A percentile compares a stretch with the other conserved stretches of the same genome.
Conservation (phyloP, 2,113 vertebrate species). For the Natator depressus region DNA sequence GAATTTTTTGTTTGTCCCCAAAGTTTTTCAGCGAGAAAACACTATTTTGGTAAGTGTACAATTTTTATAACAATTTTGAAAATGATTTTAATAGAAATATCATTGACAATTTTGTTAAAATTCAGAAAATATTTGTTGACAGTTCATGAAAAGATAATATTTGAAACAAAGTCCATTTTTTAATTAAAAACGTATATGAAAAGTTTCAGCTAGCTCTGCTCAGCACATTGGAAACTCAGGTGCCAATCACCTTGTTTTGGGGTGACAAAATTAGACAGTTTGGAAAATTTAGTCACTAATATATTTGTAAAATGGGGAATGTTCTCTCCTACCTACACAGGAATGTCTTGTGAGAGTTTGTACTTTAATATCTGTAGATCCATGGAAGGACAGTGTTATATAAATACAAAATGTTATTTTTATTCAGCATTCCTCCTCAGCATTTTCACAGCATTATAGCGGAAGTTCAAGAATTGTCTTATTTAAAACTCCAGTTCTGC, state of each 20-base stretch:
- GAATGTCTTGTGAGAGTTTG: not conserved
- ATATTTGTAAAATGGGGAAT: not conserved
- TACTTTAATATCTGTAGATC: not conserved
- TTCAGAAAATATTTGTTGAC: not conserved
- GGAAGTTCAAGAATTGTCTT: not conserved
- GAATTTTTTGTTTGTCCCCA: not conserved
- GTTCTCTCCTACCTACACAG: not conserved
- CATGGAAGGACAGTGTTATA: not conserved
- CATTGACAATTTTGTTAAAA: not conserved
- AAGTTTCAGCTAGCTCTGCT: not conserved
- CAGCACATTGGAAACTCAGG: not conserved
- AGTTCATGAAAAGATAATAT: fast-evolving
- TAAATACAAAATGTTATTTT: not conserved
- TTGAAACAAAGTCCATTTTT: not conserved
- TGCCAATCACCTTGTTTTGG: not conserved
- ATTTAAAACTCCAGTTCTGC: fast-evolving
- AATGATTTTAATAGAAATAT: not conserved
- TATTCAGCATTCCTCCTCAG: not conserved
- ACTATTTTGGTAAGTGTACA: not conserved
- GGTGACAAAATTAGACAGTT: not conserved
- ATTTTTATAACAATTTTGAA: not conserved
- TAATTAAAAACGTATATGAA: not conserved
- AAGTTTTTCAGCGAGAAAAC: not conserved
- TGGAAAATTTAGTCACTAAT: not conserved
- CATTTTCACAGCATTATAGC: not conserved